These are phyloP conservation scores for Drosophila tripunctata DNA, from an alignment of 2,888 invertebrate species.

Conservation along the genomic window DNA sequence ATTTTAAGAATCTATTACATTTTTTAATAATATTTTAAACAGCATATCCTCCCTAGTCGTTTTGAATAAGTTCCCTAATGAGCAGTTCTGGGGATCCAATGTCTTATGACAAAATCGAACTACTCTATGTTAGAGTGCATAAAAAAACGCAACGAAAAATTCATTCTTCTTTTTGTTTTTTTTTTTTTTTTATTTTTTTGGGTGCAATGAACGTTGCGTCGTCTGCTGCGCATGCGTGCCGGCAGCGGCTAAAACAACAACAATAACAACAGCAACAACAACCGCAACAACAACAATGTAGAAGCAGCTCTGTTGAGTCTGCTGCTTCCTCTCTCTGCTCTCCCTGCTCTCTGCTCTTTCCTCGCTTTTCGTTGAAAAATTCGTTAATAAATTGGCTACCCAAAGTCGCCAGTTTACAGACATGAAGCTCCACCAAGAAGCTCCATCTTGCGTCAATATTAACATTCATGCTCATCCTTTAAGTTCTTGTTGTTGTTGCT, in stretches of 20 bases:
- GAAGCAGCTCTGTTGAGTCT: conserved; percentile 29
- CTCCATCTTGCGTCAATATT: conserved; percentile 76
- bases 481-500: conserved; percentile 24
- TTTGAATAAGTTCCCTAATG: too few species aligned
- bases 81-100: too few species aligned
- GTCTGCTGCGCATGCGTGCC: conserved; percentile 77
- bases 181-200: conserved; percentile 53
- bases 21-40: too few species aligned
- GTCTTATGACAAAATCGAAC: neutral
- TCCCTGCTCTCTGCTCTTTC: too few species aligned
- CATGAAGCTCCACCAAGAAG: conserved; percentile 4
- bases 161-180: conserved; percentile 68
- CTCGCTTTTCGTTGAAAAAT: conserved; percentile 67
- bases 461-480: conserved; percentile 75
- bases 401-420: conserved; percentile 31
- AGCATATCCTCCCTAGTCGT: too few species aligned
- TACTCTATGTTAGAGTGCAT: neutral
- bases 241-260: conserved; percentile 26
- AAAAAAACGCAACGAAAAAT: conserved; percentile 64
- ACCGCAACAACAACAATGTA: conserved; percentile 27
- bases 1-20: too few species aligned
- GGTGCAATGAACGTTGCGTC: conserved; percentile 76
- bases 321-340: conserved; percentile 21
- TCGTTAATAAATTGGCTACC: conserved; percentile 74
- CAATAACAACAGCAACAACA: conserved; percentile 22